Base-by-base conservation (phyloP, 2,113 vertebrate genomes). In the Seriola dumerili region DNA sequence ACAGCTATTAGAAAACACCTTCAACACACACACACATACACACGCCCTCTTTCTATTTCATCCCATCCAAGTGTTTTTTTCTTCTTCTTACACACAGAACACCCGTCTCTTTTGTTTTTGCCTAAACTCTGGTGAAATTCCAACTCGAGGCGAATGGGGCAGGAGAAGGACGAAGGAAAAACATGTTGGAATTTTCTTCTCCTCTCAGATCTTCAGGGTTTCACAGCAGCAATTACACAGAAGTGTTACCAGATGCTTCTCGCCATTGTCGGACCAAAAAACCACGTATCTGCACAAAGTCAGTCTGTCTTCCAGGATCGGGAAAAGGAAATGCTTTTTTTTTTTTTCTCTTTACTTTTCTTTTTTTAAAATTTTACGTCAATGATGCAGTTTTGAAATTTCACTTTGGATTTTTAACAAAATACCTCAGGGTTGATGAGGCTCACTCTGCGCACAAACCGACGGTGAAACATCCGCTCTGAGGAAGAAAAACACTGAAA, bases 181-280 rank as follows among this genome's bases (percentile, higher is more conserved):
- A 91, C 91, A 93, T 77, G 86, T 58, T 92, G 91, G 90, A 92
- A 94, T 93, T 93, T 91, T 90, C 87, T 91, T 83, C 89, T 88
- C 64, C 71, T 90, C 90, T 94, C 89, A 94, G 93, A 94, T 94
- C 93, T 92, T 93, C 92, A 84, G 89, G 88, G 89, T 90, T 94
- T 94, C 90, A 89, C 89, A 91, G 91, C 92, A 92, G 93, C 89
- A 94, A 94, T 94, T 94, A 94, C 86, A 76, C 81, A 78, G 76
- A 93, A 94, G 93, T 91, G 91, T 93, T 93, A 87, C 92, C 93
- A 94, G 92, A 94, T 93, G 93, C 85, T 61, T 80, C 78, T 87
- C 72, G 40, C 86, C 76, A 88, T 86, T 85, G 91, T 89, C 86
- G 17, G 87, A 90, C 72, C 76, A 67, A 64, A 80, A 84, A 85